Evolutionary conservation across 64 coral and sea anemone species (phyloP), one percentile per base, ranked within the genome.

Genomic region (Stylophora pistillata): DNA sequence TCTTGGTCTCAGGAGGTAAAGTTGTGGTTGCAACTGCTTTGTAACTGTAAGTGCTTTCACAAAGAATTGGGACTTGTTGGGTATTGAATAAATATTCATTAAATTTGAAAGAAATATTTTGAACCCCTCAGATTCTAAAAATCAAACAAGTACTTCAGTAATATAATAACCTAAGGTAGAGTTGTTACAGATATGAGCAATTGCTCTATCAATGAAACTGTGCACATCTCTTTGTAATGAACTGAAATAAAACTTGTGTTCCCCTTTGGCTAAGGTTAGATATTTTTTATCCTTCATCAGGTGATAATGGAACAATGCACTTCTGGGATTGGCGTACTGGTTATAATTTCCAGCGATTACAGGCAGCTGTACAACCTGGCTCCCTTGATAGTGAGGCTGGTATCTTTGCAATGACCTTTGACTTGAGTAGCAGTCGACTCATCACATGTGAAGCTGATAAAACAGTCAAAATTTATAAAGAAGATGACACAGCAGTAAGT

Each of bases 321-420:
- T 98, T 98, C 72, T 98, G 96, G 96, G 96, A 99, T 64, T 99
- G 96, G 96, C 95, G 86, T 56, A 99, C 96, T 85, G 96, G 96
- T 29, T 95, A 99, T 65, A 99, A 99, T 33, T 99, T 99, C 80
- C 96, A 99, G 70, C 89, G 96, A 78, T 74, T 92, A 5, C 96
- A 99, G 68, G 96, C 90, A 2, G 55, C 93, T 17, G 91, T 78
- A 13, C 96, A 99, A 62, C 96, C 96, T 20, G 96, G 96, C 23
- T 99, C 96, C 41, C 93, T 99, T 56, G 96, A 99, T 64, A 99
- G 96, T 74, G 96, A 99, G 53, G 93, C 96, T 85, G 96, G 96
- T 21, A 90, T 99, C 29, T 99, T 95, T 88, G 93, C 83, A 26
- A 99, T 99, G 96, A 95, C 75, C 0, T 99, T 99, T 86, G 96